phyloP scores from a whole-genome alignment of 2,113 vertebrate species.

The Chinchilla lanigera region DNA sequence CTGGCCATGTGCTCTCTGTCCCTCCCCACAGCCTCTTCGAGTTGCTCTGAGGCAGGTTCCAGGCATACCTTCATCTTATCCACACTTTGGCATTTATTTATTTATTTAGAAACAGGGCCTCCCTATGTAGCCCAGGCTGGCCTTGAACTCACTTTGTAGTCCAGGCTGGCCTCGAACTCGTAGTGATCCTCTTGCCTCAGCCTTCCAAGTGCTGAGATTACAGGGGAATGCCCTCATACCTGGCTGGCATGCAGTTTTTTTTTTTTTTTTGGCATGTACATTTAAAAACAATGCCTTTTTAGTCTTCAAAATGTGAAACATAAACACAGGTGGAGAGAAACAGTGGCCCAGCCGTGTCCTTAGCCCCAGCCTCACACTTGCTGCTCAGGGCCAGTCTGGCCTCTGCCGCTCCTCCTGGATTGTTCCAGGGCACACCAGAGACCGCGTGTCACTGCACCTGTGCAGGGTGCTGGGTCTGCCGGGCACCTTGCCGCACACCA shows the following conservation, averaged over 20 bases:
- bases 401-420: background rate
- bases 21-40: background rate
- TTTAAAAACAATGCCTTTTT: background rate
- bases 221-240: background rate
- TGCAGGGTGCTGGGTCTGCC: rapidly evolving
- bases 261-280: background rate
- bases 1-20: rapidly evolving
- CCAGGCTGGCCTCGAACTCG: background rate
- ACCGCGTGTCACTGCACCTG: rapidly evolving
- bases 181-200: background rate
- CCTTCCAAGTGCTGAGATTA: background rate
- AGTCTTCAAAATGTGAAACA: background rate
- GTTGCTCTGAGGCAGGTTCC: background rate
- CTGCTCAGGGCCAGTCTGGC: rapidly evolving
- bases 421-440: too few relatives aligned
- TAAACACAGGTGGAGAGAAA: background rate
- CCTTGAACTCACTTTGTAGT: background rate
- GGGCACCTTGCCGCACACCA: rapidly evolving
- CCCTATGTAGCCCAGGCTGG: background rate
- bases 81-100: background rate
- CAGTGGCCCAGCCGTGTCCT: rapidly evolving
- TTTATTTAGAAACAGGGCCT: background rate
- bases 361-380: rapidly evolving
- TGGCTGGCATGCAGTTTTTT: background rate
- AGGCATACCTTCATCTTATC: background rate